A percentile compares a stretch with the other conserved stretches of the same genome.
Evolutionary conservation across 2,888 invertebrate species (phyloP).

Genomic region (Sphaerophoria taeniata): DNA sequence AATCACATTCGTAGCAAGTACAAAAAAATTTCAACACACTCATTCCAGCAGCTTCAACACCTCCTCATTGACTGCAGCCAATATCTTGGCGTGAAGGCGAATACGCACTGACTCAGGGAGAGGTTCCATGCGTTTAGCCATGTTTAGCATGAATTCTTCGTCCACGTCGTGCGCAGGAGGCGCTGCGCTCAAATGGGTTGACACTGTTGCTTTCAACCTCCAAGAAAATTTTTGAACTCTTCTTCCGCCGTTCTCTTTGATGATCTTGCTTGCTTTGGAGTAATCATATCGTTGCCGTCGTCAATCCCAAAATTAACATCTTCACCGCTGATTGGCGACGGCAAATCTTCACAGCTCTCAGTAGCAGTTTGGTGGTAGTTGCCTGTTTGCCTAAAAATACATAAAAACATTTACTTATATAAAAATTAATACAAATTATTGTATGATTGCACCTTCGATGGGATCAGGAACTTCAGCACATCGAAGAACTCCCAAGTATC

Average conservation of each 20-base stretch:
- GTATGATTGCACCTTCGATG: conserved; percentile 16
- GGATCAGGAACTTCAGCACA: background rate
- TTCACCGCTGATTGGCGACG: background rate
- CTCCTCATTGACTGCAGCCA: too few relatives aligned
- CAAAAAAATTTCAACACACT: too few relatives aligned
- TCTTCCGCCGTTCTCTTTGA: too few relatives aligned
- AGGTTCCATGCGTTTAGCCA: conserved; percentile 13
- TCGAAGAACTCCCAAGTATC: conserved; percentile 15
- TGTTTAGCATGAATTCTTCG: conserved; percentile 16
- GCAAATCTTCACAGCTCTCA: background rate
- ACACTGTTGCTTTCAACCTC: background rate
- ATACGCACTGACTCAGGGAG: background rate
- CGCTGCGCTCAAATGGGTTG: background rate
- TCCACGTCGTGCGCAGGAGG: conserved; percentile 6
- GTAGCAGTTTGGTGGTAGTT: background rate
- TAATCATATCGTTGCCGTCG: background rate
- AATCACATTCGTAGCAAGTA: too few relatives aligned
- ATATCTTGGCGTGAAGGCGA: background rate
- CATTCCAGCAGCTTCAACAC: too few relatives aligned
- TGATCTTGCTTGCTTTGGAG: too few relatives aligned
- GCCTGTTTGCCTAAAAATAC: background rate
- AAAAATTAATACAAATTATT: background rate
- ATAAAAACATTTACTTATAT: background rate
- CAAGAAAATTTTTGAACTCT: too few relatives aligned
- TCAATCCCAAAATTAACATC: background rate